phyloP scores from a whole-genome alignment of 2,888 invertebrate species.

The Andrena praecox region DNA sequence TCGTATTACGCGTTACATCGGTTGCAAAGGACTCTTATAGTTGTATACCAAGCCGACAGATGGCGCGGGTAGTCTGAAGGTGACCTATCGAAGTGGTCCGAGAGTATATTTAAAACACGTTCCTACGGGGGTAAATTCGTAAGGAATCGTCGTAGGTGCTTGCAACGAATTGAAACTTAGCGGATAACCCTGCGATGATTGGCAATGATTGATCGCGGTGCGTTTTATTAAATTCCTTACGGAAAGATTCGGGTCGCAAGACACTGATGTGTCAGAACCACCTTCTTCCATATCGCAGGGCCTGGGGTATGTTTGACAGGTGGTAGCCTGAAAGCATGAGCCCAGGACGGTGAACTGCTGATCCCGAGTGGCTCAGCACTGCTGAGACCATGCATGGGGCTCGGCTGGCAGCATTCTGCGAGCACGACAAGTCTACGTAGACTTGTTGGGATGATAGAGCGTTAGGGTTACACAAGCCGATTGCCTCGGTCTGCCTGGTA shows the following conservation, averaged over 20 bases:
- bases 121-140: neutral
- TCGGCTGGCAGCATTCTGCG: no score
- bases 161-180: slow-evolving; percentile 39
- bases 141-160: slow-evolving; percentile 55
- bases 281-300: no score
- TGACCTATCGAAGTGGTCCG: slow-evolving; percentile 45
- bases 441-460: no score
- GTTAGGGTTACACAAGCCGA: no score
- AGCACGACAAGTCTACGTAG: no score
- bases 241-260: neutral
- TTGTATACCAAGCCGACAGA: slow-evolving; percentile 70
- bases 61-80: slow-evolving; percentile 73
- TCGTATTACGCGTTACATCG: slow-evolving; percentile 21
- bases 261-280: neutral
- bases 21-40: slow-evolving; percentile 62
- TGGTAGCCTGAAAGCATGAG: no score
- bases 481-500: no score
- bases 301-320: no score
- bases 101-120: slow-evolving; percentile 9
- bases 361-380: no score
- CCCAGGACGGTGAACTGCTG: no score
- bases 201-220: slow-evolving; percentile 17
- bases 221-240: neutral
- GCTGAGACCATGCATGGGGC: no score
- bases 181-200: neutral